phyloP scores from a whole-genome alignment of 2,113 vertebrate species.

The Sceloporus undulatus region DNA sequence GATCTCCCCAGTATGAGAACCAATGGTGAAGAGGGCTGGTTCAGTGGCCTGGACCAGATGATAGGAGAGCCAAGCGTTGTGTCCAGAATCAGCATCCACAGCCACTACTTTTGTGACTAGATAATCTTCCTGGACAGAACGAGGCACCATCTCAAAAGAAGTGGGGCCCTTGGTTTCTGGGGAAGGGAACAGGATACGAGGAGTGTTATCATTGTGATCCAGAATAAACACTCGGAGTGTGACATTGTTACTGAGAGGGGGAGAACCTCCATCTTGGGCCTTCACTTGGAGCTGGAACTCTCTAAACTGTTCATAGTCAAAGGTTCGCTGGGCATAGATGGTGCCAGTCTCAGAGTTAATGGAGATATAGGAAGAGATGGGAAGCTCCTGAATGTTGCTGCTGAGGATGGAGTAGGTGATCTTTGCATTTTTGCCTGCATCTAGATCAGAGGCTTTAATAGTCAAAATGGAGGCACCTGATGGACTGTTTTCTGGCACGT shows the following conservation, averaged over 20 bases:
- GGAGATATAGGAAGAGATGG: conserved; percentile 28
- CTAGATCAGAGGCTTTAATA: conserved; percentile 43
- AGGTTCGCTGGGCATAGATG: conserved; percentile 20
- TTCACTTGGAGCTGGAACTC: conserved; percentile 7
- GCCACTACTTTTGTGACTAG: conserved; percentile 20
- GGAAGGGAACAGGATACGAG: conserved; percentile 12
- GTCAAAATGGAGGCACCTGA: conserved; percentile 32
- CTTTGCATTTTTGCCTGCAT: conserved; percentile 44
- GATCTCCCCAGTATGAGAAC: conserved; percentile 18
- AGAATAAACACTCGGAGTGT: background rate
- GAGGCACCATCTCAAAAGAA: conserved; percentile 18
- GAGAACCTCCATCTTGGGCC: conserved; percentile 12
- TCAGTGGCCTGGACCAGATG: conserved; percentile 15
- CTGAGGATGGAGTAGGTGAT: conserved; percentile 45
- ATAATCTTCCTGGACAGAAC: conserved; percentile 9
- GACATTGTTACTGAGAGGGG: conserved; percentile 1
- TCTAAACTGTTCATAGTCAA: conserved; percentile 20
- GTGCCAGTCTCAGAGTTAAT: background rate
- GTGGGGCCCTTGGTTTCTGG: background rate
- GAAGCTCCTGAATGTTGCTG: conserved; percentile 17
- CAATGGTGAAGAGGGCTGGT: background rate
- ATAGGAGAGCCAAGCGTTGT: conserved; percentile 22
- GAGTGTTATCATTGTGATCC: conserved; percentile 17
- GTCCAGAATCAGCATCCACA: conserved; percentile 3
- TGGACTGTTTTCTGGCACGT: conserved; percentile 15